Conservation (phyloP, 2,797 vertebrate species). For the Cynodonichthys magdalenae region DNA sequence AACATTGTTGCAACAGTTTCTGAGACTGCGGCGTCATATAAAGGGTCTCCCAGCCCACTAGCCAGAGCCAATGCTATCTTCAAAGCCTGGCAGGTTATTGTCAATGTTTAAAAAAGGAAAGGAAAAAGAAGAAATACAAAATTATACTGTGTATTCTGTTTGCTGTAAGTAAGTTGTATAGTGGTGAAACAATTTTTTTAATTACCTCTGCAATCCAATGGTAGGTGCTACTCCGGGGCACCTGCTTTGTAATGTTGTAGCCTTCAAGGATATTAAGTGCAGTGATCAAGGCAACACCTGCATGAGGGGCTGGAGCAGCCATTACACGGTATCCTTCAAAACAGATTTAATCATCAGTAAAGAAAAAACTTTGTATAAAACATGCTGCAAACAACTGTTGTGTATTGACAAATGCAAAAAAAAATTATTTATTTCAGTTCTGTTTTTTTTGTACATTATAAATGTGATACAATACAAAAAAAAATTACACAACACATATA, state of each 20-base stretch:
- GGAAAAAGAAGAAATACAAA: neutral
- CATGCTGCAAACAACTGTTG: neutral
- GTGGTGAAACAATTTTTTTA: neutral
- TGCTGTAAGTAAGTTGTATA: neutral
- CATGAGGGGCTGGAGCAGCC: conserved; percentile 89
- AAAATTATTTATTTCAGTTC: too few species aligned
- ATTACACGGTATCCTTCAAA: conserved; percentile 90
- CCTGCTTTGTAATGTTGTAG: conserved; percentile 90
- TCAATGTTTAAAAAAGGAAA: neutral
- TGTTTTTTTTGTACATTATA: too few species aligned
- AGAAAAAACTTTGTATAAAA: neutral
- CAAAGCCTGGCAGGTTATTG: conserved; percentile 81
- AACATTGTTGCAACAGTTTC: conserved; percentile 87
- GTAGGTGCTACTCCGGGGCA: conserved; percentile 82
- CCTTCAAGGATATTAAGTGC: conserved; percentile 97
- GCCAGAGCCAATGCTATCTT: conserved; percentile 92
- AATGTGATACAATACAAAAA: neutral
- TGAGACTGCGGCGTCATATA: conserved; percentile 83
- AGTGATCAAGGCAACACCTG: conserved; percentile 90
- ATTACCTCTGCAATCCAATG: conserved; percentile 95
- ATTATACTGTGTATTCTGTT: neutral
- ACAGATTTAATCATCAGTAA: neutral
- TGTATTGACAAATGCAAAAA: too few species aligned
- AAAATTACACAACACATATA: neutral
- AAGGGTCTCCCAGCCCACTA: conserved; percentile 90